A percentile compares a stretch with the other conserved stretches of the same genome.
Conservation (phyloP, 2,113 vertebrate species). For the Plecotus auritus region DNA sequence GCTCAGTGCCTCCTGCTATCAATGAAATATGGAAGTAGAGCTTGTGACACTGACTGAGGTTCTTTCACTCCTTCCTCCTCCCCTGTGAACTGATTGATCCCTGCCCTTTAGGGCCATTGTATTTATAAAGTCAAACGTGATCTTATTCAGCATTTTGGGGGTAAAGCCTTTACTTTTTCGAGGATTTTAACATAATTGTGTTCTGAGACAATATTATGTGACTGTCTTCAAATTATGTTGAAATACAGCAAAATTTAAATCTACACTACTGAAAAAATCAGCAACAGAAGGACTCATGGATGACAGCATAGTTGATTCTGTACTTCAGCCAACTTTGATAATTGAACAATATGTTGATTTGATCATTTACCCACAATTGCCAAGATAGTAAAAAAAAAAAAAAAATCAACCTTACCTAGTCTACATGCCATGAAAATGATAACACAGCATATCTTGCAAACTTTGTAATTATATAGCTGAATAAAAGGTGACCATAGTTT, state of each 20-base stretch:
- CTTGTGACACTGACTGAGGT: neutral
- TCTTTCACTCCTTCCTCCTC: neutral
- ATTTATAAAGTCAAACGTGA: neutral
- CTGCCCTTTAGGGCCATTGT: neutral
- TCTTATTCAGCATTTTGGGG: neutral
- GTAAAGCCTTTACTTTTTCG: neutral
- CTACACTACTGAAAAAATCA: neutral
- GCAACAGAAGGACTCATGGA: neutral
- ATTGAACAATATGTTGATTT: neutral
- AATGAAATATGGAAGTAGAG: neutral
- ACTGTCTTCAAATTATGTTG: neutral
- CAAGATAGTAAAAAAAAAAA: neutral
- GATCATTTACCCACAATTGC: neutral
- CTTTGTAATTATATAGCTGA: slow-evolving; percentile 8
- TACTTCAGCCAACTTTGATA: neutral
- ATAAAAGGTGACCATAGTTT: neutral
- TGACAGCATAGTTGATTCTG: neutral
- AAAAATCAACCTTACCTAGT: neutral
- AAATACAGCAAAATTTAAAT: neutral
- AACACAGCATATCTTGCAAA: neutral
- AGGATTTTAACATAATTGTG: neutral
- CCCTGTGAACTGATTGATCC: neutral
- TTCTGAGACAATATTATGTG: neutral
- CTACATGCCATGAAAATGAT: neutral
- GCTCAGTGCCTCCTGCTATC: neutral